A percentile compares a stretch with the other conserved stretches of the same genome.
Evolutionary conservation across 2,888 invertebrate species (phyloP).

Genomic region (Papilio protenor): DNA sequence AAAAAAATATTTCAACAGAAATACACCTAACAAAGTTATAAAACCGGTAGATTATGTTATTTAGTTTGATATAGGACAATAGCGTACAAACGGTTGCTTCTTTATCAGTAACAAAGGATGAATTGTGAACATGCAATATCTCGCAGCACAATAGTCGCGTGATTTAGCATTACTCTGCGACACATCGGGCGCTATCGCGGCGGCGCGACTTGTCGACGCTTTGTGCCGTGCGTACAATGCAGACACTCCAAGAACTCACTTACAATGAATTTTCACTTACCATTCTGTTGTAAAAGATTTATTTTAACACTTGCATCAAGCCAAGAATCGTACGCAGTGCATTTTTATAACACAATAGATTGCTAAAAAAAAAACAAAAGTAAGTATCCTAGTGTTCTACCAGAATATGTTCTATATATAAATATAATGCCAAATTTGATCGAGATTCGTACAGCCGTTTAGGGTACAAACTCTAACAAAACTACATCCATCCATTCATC

Average conservation of each 20-base stretch:
- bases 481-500: too few relatives aligned
- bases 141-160: constrained; percentile 26
- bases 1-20: too few relatives aligned
- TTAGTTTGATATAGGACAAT: constrained; percentile 3
- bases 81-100: constrained; percentile 17
- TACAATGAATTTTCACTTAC: not conserved
- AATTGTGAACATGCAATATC: constrained; percentile 34
- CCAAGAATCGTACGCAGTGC: not conserved
- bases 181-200: constrained; percentile 17
- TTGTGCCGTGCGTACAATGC: constrained; percentile 22
- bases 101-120: constrained; percentile 24
- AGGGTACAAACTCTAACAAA: too few relatives aligned
- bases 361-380: too few relatives aligned
- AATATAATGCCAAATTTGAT: too few relatives aligned
- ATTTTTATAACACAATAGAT: too few relatives aligned
- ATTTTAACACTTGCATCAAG: not conserved
- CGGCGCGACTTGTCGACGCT: constrained; percentile 10
- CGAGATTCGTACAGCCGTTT: too few relatives aligned
- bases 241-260: not conserved
- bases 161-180: constrained; percentile 32
- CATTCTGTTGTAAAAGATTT: not conserved
- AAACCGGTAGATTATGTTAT: not conserved
- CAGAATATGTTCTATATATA: too few relatives aligned
- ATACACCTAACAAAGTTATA: not conserved
- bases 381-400: too few relatives aligned